Base-by-base conservation (phyloP, 2,888 invertebrate species). In the Harpalus rubripes region DNA sequence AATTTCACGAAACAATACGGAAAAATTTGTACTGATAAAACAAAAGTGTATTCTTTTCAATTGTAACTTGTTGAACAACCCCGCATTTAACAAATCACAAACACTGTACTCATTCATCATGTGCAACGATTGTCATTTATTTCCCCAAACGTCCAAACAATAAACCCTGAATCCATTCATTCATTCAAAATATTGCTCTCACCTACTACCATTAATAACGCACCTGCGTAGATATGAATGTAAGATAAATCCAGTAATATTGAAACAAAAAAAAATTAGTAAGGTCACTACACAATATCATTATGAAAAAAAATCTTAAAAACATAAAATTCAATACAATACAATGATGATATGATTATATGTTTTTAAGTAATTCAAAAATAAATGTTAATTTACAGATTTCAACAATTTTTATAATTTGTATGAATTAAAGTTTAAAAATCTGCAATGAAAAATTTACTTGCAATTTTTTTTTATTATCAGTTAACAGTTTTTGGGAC, bases 91-190 rank as follows among this genome's bases (percentile, higher is more conserved):
- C 22, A 63, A 63, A 63, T 63, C 63, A 63, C 12, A 63, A 63
- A 63, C 63, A 22, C 63, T 63, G 1, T 22, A 61, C 22, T 63
- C 63, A 63, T 26, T 63, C 63, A 63, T 26, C 22, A 63, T 22
- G 4, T 63, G 18, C 63, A 10, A 63, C 22, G 61, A 61, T 61
- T 26, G 61, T 61, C 61, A 61, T 61, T 61, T 61, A 61, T 61
- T 61, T 18, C 10, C 7, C 3, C 18, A 61, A 61, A 61, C 61
- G 26, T 5, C 3, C 18, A 61, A 61, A 61, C 61, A 61, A 61
- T 61, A 10, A 22, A 61, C 22, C 22, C 61, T 61, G 61, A 61
- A 18, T 63, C 63, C 63, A 63, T 61, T 61, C 22, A 61, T 22
- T 8, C 22, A 22, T n/a, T n/a, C n/a, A 16, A 16, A 61, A 22